Conservation (phyloP, 2,113 vertebrate species). For the Ascaphus truei region DNA sequence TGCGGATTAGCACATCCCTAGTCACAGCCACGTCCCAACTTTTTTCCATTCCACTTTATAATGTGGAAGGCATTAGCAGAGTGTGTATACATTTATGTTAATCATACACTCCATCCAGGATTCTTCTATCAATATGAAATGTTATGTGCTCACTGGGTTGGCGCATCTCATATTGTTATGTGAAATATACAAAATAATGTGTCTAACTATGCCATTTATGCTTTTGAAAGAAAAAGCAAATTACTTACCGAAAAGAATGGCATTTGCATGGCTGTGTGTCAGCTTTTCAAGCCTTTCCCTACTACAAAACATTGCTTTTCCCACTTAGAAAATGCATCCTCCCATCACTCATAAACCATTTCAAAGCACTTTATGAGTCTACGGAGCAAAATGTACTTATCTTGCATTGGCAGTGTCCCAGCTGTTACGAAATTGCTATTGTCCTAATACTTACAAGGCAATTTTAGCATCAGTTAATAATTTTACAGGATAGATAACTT, state of each 20-base stretch:
- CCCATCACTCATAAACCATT: constrained; percentile 86
- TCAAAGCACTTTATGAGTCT: constrained; percentile 85
- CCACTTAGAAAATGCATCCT: constrained; percentile 82
- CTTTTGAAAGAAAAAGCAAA: constrained; percentile 85
- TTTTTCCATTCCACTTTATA: constrained; percentile 69
- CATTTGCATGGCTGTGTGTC: constrained; percentile 85
- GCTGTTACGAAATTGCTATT: constrained; percentile 86
- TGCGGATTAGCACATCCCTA: neutral
- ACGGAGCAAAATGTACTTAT: constrained; percentile 83
- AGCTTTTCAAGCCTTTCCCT: constrained; percentile 82
- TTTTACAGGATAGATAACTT: constrained; percentile 87
- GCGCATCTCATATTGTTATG: constrained; percentile 82
- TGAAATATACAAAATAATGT: constrained; percentile 87
- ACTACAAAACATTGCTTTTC: constrained; percentile 83
- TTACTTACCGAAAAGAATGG: constrained; percentile 84
- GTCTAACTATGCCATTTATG: constrained; percentile 85
- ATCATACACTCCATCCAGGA: constrained; percentile 77
- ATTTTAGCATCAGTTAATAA: constrained; percentile 88
- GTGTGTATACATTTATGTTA: constrained; percentile 84
- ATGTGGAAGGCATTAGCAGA: constrained; percentile 74
- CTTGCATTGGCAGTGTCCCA: constrained; percentile 85
- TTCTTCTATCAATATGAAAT: constrained; percentile 85
- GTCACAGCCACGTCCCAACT: constrained; percentile 47
- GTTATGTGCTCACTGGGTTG: constrained; percentile 84
- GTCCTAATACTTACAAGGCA: constrained; percentile 90